Percentiles rank a stretch among this genome's conserved stretches.
Evolutionary conservation across 2,797 vertebrate genomes (phyloP).

Genomic region (Choloepus didactylus): DNA sequence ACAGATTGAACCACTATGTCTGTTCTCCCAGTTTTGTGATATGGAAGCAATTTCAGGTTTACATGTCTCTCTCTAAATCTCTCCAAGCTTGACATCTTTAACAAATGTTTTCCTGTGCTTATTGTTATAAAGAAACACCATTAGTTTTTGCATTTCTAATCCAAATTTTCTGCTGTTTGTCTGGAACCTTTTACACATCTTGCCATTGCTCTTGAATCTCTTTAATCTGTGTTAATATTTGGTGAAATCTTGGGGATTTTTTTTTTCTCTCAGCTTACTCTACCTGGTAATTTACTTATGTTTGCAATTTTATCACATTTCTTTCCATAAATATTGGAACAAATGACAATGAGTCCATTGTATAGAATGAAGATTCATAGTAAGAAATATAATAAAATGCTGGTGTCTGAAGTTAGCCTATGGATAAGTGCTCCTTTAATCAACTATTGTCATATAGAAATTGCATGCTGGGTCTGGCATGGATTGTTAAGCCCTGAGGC

Average conservation of each 20-base stretch:
- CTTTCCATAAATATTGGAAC: neutral
- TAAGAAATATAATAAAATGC: neutral
- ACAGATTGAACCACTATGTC: neutral
- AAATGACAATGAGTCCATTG: neutral
- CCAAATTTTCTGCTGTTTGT: conserved; percentile 41
- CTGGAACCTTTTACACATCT: conserved; percentile 5
- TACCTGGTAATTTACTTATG: neutral
- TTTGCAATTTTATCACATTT: neutral
- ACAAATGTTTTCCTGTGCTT: conserved; percentile 16
- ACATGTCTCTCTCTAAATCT: neutral
- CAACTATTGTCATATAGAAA: neutral
- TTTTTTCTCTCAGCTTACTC: neutral
- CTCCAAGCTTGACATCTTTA: neutral
- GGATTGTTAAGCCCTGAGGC: neutral
- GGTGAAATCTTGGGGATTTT: neutral
- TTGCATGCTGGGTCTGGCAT: neutral
- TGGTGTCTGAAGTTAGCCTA: neutral
- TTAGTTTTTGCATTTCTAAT: conserved; percentile 42
- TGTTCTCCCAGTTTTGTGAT: neutral
- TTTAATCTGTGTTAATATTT: conserved; percentile 5
- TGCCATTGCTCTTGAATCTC: conserved; percentile 41
- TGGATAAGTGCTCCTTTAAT: neutral
- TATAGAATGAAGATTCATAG: neutral
- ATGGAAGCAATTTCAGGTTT: conserved; percentile 53
- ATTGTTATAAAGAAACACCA: conserved; percentile 53